Evolutionary conservation across 2,888 invertebrate genomes (phyloP).

Genomic region (Pristionchus japonicus): DNA sequence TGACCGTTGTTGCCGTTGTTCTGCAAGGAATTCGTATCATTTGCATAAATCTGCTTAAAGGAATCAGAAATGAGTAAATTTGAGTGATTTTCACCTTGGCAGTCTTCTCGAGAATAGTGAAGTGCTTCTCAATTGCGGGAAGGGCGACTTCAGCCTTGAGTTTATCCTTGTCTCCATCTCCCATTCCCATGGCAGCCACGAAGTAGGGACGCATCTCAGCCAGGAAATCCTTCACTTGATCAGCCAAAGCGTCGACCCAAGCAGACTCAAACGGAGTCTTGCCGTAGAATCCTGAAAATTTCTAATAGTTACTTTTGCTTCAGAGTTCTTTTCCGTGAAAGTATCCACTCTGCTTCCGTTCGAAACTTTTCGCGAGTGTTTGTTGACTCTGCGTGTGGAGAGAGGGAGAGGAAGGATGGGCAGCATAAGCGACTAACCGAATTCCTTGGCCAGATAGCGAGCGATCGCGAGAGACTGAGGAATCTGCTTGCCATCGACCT

Average conservation of each 20-base stretch:
- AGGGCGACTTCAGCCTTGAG: not conserved
- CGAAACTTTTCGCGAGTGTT: not conserved
- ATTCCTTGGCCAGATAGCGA: slow-evolving; percentile 29
- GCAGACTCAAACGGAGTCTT: not conserved
- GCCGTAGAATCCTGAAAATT: slow-evolving; percentile 5
- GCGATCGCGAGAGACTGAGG: slow-evolving; percentile 28
- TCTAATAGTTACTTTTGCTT: not conserved
- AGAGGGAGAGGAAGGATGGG: not conserved
- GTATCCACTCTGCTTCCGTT: not conserved
- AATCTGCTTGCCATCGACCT: slow-evolving; percentile 27
- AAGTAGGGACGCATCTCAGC: slow-evolving; percentile 13
- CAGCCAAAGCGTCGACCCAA: slow-evolving; percentile 21
- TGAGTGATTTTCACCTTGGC: not conserved
- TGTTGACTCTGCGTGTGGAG: not conserved
- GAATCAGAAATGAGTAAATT: too few species aligned
- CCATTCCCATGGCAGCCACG: not conserved
- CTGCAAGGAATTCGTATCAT: not conserved
- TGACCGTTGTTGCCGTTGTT: not conserved
- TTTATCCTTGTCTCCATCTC: not conserved
- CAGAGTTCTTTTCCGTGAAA: not conserved
- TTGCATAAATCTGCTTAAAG: too few species aligned
- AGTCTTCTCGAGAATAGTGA: not conserved
- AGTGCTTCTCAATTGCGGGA: slow-evolving; percentile 21
- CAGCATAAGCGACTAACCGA: not conserved
- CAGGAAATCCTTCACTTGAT: slow-evolving; percentile 11